Percentiles rank a stretch among this genome's conserved stretches.
These are phyloP conservation scores for Temnothorax rugatulus DNA, from an alignment of 2,888 invertebrate genomes.

Conservation along the genomic window DNA sequence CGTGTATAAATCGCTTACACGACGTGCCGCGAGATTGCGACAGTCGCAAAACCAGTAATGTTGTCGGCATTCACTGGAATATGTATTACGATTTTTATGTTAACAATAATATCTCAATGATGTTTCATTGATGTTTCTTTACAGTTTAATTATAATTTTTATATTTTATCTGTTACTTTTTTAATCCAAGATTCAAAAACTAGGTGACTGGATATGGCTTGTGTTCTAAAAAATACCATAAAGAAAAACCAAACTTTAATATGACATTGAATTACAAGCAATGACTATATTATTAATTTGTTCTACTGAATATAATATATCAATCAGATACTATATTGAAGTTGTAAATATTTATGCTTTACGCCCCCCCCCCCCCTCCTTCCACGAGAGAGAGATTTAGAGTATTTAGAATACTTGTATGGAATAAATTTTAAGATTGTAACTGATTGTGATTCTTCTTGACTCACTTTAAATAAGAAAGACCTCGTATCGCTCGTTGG, in stretches of 20 bases:
- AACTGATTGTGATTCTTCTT: too few relatives aligned
- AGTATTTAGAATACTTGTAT: too few relatives aligned
- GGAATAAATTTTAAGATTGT: too few relatives aligned
- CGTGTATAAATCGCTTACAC: neutral
- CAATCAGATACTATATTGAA: too few relatives aligned
- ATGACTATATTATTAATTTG: too few relatives aligned
- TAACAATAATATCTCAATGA: neutral
- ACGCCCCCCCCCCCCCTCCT: too few relatives aligned
- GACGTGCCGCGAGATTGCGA: conserved; percentile 14
- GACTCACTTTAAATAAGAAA: too few relatives aligned
- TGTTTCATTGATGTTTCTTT: neutral
- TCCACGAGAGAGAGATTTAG: too few relatives aligned
- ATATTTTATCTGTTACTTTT: neutral
- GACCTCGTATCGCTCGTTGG: too few relatives aligned
- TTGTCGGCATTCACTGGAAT: neutral
- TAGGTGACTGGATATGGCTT: neutral
- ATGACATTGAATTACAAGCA: neutral
- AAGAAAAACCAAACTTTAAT: neutral
- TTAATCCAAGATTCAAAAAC: neutral
- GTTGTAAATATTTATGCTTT: too few relatives aligned
- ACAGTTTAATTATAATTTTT: neutral
- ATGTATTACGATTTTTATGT: neutral
- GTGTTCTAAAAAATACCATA: neutral
- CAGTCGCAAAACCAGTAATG: neutral
- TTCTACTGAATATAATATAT: too few relatives aligned